A percentile compares a stretch with the other conserved stretches of the same genome.
These are phyloP conservation scores for Myrmecophaga tridactyla DNA, from an alignment of 2,113 vertebrate genomes.

Conservation along the genomic window DNA sequence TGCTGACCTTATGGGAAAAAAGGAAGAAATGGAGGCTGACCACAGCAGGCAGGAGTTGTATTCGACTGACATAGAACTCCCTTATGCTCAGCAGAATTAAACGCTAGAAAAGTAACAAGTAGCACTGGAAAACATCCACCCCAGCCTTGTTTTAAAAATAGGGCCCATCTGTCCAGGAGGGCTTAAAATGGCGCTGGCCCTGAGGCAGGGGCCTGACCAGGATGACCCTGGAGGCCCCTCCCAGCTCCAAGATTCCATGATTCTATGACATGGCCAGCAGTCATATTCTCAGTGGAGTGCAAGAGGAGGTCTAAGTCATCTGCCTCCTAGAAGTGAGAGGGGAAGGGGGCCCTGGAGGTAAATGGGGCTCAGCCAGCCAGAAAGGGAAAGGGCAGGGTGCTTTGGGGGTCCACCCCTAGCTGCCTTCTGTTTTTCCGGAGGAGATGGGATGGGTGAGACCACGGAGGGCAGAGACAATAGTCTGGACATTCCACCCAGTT, in stretches of 20 bases:
- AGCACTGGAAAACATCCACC: conserved; percentile 24
- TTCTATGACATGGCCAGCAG: conserved; percentile 70
- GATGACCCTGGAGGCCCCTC: conserved; percentile 46
- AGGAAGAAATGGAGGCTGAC: not conserved
- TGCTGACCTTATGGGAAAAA: not conserved
- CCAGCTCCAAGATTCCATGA: conserved; percentile 58
- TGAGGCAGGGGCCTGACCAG: not conserved
- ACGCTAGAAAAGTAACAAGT: conserved; percentile 32
- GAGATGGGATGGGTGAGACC: not conserved
- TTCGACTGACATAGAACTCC: not conserved
- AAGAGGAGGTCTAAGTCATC: conserved; percentile 59
- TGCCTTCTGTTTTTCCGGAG: not conserved
- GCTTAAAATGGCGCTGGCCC: not conserved
- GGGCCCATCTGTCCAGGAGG: conserved; percentile 59
- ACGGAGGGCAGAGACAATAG: not conserved
- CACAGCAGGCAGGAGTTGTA: not conserved
- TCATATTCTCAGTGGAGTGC: not conserved
- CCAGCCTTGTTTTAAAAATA: conserved; percentile 56
- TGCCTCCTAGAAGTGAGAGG: conserved; percentile 54
- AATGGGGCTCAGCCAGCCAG: not conserved
- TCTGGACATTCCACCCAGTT: conserved; percentile 47
- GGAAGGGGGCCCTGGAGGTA: not conserved
- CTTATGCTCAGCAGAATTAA: not conserved
- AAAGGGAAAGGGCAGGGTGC: not conserved
- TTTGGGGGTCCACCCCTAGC: not conserved